These are phyloP conservation scores for Carlito syrichta DNA, from an alignment of 2,113 vertebrate species.

Conservation along the genomic window DNA sequence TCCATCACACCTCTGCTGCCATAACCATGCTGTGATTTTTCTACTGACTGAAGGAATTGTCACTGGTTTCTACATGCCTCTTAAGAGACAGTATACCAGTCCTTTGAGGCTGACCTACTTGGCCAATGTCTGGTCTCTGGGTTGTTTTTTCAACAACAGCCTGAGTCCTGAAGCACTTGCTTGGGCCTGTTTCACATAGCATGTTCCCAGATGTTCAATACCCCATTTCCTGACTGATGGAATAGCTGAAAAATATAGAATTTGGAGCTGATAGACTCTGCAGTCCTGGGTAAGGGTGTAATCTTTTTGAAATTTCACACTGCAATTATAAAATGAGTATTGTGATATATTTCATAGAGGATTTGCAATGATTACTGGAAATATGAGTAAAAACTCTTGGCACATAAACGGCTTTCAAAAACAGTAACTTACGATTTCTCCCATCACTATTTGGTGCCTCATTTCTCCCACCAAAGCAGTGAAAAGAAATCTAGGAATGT, in stretches of 20 bases:
- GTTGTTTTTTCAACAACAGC: not conserved
- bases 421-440: not conserved
- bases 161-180: not conserved
- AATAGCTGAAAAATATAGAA: not conserved
- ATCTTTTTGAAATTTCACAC: not conserved
- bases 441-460: not conserved
- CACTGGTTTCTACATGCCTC: not conserved
- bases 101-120: not conserved
- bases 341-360: not conserved
- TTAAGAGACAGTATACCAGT: not conserved
- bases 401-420: not conserved
- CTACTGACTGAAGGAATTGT: not conserved
- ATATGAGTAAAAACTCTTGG: not conserved
- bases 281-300: not conserved
- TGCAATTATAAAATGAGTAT: not conserved
- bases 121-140: not conserved
- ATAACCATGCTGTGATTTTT: not conserved
- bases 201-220: not conserved
- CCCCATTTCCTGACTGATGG: not conserved
- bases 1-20: rapidly evolving
- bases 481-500: not conserved
- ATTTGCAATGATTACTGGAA: not conserved
- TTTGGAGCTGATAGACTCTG: not conserved
- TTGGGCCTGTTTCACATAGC: not conserved
- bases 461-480: not conserved